Conservation (phyloP, 2,888 invertebrate species). For the Deilephila porcellus region DNA sequence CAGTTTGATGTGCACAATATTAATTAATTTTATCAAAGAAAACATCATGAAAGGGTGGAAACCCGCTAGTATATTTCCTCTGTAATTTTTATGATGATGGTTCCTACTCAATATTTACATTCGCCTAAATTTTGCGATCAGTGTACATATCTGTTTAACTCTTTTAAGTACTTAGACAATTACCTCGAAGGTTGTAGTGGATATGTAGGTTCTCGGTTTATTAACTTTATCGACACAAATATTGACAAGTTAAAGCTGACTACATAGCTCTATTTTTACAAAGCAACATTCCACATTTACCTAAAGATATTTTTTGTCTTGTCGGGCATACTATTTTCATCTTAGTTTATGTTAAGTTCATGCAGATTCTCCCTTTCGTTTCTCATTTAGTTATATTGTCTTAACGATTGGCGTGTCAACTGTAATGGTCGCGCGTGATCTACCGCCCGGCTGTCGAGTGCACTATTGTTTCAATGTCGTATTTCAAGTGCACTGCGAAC, state of each 20-base stretch:
- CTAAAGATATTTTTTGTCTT: conserved; percentile 47
- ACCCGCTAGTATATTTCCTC: no score
- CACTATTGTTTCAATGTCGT: conserved; percentile 81
- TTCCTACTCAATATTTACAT: no score
- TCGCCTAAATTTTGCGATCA: no score
- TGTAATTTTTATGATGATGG: no score
- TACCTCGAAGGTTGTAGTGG: no score
- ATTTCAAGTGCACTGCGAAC: conserved; percentile 76
- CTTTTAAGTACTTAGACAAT: no score
- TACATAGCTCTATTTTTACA: conserved; percentile 39
- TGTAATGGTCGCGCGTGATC: conserved; percentile 46
- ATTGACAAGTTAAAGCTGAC: conserved; percentile 25
- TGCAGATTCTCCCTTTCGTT: conserved; percentile 43
- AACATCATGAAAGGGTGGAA: no score
- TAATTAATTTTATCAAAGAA: no score
- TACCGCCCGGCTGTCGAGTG: conserved; percentile 67
- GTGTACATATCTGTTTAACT: no score
- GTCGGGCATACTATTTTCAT: background rate
- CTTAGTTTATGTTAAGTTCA: background rate
- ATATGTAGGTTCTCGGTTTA: no score
- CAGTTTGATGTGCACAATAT: no score
- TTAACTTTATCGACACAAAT: conserved; percentile 1
- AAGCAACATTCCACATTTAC: conserved; percentile 75
- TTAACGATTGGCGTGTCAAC: background rate
- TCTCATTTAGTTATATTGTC: conserved; percentile 26